These are phyloP conservation scores for Polylopha cassiicola DNA, from an alignment of 2,888 invertebrate genomes.

Conservation along the genomic window DNA sequence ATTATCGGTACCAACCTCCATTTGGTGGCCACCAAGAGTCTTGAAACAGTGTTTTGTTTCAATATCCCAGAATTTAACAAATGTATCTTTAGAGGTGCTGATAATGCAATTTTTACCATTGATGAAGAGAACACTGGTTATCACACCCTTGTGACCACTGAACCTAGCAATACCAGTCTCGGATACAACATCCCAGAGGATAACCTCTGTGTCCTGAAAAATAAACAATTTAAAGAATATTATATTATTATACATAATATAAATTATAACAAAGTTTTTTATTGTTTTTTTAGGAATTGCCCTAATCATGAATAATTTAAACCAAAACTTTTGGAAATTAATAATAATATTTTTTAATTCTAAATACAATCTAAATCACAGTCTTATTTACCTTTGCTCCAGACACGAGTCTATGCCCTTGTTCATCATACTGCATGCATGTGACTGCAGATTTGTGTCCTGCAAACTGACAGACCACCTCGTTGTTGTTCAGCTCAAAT, in stretches of 20 bases:
- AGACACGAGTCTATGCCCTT: slow-evolving; percentile 91
- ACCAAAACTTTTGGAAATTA: no score
- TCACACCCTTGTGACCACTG: slow-evolving; percentile 92
- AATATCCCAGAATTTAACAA: slow-evolving; percentile 98
- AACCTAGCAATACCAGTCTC: slow-evolving; percentile 93
- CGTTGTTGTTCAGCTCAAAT: slow-evolving; percentile 85
- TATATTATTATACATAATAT: no score
- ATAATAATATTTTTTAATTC: no score
- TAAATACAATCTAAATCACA: no score
- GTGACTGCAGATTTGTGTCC: slow-evolving; percentile 93
- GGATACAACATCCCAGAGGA: slow-evolving; percentile 95
- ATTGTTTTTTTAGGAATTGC: no score
- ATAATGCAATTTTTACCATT: slow-evolving; percentile 82
- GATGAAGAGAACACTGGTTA: slow-evolving; percentile 89
- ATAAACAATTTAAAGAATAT: neutral
- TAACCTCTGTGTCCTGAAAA: slow-evolving; percentile 91
- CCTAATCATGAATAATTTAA: no score
- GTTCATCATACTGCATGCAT: slow-evolving; percentile 87
- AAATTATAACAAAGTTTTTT: no score
- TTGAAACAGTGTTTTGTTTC: slow-evolving; percentile 97
- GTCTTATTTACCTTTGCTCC: slow-evolving; percentile 87
- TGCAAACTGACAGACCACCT: slow-evolving; percentile 83
- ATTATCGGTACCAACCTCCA: slow-evolving; percentile 88
- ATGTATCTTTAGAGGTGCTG: slow-evolving; percentile 94
- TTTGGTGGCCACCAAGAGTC: slow-evolving; percentile 92